Evolutionary conservation across 2,797 vertebrate species (phyloP).

Genomic region (Taeniopygia guttata): DNA sequence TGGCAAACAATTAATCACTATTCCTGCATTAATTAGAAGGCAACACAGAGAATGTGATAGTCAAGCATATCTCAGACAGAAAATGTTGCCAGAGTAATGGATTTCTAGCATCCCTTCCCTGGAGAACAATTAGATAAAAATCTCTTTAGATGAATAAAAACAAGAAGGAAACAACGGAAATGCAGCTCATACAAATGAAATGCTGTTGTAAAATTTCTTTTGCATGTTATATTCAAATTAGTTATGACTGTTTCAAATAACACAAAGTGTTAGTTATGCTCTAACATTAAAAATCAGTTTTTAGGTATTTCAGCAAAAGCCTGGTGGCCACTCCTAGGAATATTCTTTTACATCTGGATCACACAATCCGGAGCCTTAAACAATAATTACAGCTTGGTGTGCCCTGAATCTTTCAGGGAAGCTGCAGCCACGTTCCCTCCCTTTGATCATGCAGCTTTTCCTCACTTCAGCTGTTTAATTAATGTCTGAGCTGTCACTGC

Average conservation of each 20-base stretch:
- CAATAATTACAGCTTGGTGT: constrained; percentile 2
- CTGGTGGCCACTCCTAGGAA: not conserved
- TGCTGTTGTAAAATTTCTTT: constrained; percentile 20
- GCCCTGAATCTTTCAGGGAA: constrained; percentile 25
- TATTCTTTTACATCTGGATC: not conserved
- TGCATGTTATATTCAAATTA: constrained; percentile 8
- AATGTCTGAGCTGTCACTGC: constrained; percentile 11
- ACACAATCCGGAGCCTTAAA: not conserved
- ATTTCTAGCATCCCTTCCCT: constrained; percentile 46
- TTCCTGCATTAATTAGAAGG: constrained; percentile 57
- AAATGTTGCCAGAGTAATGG: constrained; percentile 40
- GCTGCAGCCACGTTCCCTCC: not conserved
- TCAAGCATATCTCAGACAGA: constrained; percentile 41
- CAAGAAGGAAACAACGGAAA: constrained; percentile 56
- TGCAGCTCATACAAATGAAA: constrained; percentile 30
- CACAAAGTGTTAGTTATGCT: not conserved
- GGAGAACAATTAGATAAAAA: constrained; percentile 67
- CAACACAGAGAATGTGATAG: constrained; percentile 48
- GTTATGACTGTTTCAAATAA: not conserved
- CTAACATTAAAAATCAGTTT: not conserved
- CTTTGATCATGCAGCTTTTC: constrained; percentile 15
- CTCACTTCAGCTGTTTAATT: constrained; percentile 9
- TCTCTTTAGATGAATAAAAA: constrained; percentile 62
- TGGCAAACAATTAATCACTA: constrained; percentile 27
- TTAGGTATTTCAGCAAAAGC: not conserved